Evolutionary conservation across 2,888 invertebrate species (phyloP).

Genomic region (Epicampocera succincta): DNA sequence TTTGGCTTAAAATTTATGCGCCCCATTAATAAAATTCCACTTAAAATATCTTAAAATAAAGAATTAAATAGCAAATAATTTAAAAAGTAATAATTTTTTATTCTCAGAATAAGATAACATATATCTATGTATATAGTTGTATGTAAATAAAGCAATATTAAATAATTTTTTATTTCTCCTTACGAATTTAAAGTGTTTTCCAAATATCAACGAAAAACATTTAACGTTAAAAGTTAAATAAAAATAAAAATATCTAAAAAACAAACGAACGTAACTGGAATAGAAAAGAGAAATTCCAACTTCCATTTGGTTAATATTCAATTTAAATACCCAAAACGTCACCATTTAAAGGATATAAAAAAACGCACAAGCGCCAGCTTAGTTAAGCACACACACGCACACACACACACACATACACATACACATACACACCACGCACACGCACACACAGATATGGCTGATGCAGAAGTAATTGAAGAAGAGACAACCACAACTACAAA

Average conservation of each 20-base stretch:
- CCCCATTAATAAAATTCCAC: not conserved
- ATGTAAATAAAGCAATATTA: no score
- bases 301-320: not conserved
- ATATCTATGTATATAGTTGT: no score
- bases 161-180: no score
- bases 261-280: not conserved
- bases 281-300: not conserved
- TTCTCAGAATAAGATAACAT: no score
- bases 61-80: no score
- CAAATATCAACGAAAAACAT: not conserved
- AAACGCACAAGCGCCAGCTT: not conserved
- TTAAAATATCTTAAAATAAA: not conserved
- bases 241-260: not conserved
- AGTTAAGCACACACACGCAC: conserved; percentile 23
- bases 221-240: not conserved
- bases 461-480: conserved; percentile 72
- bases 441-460: conserved; percentile 65
- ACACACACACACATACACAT: no score
- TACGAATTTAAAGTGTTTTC: not conserved
- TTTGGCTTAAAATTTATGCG: no score
- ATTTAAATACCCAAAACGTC: conserved; percentile 3
- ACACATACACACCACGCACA: no score
- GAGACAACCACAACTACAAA: conserved; percentile 74
- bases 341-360: conserved; percentile 30
- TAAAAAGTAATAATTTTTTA: no score